Conservation (phyloP, 1,140 invertebrate species). For the Anoplophora glabripennis region DNA sequence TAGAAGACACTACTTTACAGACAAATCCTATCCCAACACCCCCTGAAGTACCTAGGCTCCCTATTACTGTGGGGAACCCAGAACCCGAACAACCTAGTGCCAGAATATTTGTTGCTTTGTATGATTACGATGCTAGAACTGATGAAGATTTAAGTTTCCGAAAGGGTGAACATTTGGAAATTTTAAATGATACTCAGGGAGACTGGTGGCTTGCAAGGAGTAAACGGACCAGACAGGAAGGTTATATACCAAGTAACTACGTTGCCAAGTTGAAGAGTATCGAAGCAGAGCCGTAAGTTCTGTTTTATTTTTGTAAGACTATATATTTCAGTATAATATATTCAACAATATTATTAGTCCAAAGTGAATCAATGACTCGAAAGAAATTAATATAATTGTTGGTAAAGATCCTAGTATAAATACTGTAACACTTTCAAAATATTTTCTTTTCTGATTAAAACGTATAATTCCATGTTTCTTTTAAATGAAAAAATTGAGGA, state of each 20-base stretch:
- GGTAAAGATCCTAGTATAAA: no score
- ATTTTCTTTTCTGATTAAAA: no score
- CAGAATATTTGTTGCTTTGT: slow-evolving; percentile 94
- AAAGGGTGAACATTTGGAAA: slow-evolving; percentile 97
- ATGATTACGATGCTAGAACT: slow-evolving; percentile 98
- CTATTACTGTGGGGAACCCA: slow-evolving; percentile 60
- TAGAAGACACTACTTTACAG: slow-evolving; percentile 59
- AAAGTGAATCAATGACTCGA: no score
- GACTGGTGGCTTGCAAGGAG: slow-evolving; percentile 99
- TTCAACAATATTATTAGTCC: not conserved
- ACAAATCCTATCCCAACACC: slow-evolving; percentile 64
- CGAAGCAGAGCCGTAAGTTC: slow-evolving; percentile 97
- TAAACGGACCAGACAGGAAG: slow-evolving; percentile 90
- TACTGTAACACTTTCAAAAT: no score
- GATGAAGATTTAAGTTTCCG: slow-evolving; percentile 98
- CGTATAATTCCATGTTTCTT: no score
- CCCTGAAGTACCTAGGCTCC: slow-evolving; percentile 57
- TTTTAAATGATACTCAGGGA: slow-evolving; percentile 94
- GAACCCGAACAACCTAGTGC: slow-evolving; percentile 66
- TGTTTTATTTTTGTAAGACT: not conserved
- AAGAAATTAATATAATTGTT: no score
- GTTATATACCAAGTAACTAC: slow-evolving; percentile 99
- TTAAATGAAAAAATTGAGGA: no score
- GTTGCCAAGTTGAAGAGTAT: slow-evolving; percentile 98
- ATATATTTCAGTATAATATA: not conserved